These are phyloP conservation scores for Leptinotarsa undecemlineata DNA, from an alignment of 1,140 invertebrate genomes.

Conservation along the genomic window DNA sequence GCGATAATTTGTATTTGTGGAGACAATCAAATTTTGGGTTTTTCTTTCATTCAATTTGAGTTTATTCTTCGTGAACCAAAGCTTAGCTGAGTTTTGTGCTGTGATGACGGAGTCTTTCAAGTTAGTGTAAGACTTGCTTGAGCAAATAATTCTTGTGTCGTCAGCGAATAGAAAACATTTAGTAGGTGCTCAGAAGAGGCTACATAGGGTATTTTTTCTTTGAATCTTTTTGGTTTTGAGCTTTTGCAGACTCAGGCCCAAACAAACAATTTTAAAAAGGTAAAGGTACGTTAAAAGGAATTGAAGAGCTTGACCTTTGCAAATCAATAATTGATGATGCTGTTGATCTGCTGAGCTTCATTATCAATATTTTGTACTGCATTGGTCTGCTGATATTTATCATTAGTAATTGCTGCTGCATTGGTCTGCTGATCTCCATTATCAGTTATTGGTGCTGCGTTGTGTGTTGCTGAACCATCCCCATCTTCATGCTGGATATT, in stretches of 20 bases:
- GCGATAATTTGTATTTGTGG: too few species aligned
- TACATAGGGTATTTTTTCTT: neutral
- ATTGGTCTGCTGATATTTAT: neutral
- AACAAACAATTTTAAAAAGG: neutral
- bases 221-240: neutral
- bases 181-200: neutral
- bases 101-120: too few species aligned
- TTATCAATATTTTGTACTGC: neutral
- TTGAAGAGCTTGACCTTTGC: neutral
- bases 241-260: neutral
- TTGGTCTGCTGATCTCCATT: neutral
- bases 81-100: too few species aligned
- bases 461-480: neutral
- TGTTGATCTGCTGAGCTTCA: neutral
- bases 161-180: too few species aligned
- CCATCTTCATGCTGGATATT: constrained; percentile 8
- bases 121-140: too few species aligned
- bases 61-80: too few species aligned
- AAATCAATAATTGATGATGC: neutral
- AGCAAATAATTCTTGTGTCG: too few species aligned
- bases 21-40: too few species aligned
- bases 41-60: too few species aligned
- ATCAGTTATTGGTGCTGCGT: neutral
- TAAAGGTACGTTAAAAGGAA: neutral
- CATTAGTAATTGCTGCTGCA: neutral